These are phyloP conservation scores for Felis catus DNA, from an alignment of 2,113 vertebrate species.

Conservation along the genomic window F.catus_Fca126_mat1.0 CM031418.1:91022501-91023000, in stretches of 20 bases:
- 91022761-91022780: neutral
- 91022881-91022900: neutral
- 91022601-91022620: neutral
- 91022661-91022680: neutral
- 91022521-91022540: neutral
- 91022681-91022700: neutral
- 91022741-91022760: neutral
- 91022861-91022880: neutral
- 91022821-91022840: neutral
- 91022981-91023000: neutral
- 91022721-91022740: neutral
- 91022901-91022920: neutral
- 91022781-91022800: neutral
- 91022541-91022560: neutral
- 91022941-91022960: neutral
- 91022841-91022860: neutral
- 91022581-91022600: neutral
- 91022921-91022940: neutral
- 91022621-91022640: neutral
- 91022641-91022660: constrained; percentile 4
- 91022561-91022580: neutral
- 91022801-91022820: constrained; percentile 13
- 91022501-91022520: neutral
- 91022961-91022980: neutral
- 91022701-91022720: neutral